Percentiles rank a stretch among this genome's conserved stretches.
phyloP scores from a whole-genome alignment of 2,113 vertebrate genomes.

The Phyllostomus discolor region DNA sequence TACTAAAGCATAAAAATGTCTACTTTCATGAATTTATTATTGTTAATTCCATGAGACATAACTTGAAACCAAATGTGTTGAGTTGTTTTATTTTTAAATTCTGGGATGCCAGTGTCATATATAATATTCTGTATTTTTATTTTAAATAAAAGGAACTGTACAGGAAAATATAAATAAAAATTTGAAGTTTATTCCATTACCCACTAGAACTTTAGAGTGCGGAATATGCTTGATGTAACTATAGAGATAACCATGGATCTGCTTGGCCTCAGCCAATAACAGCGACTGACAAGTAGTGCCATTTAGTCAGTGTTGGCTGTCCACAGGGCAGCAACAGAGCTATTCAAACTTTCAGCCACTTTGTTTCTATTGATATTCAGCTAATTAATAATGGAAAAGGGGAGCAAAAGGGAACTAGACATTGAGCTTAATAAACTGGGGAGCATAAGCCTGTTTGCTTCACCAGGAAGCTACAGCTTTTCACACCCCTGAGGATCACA shows the following conservation, averaged over 20 bases:
- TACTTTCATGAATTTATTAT: conserved; percentile 1
- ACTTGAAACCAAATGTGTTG: not conserved
- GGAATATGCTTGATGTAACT: not conserved
- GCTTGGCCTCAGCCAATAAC: not conserved
- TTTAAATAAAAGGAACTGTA: conserved; percentile 1
- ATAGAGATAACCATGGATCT: not conserved
- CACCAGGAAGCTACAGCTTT: too few relatives aligned
- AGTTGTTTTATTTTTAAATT: not conserved
- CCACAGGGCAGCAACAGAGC: not conserved
- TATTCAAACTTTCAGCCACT: not conserved
- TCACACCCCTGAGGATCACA: too few relatives aligned
- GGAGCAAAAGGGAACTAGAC: too few relatives aligned
- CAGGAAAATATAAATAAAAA: not conserved
- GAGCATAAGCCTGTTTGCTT: too few relatives aligned
- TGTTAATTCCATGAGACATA: not conserved
- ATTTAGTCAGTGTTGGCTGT: not conserved
- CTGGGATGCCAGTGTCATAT: not conserved
- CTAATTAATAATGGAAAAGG: too few relatives aligned
- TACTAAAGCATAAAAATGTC: not conserved
- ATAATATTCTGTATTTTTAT: not conserved
- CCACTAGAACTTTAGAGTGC: not conserved
- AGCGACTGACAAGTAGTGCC: not conserved
- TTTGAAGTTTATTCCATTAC: not conserved
- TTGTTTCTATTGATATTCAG: too few relatives aligned
- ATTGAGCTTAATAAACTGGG: too few relatives aligned